A percentile compares a stretch with the other conserved stretches of the same genome.
Conservation (phyloP, 2,113 vertebrate species). For the Ranitomeya variabilis region DNA sequence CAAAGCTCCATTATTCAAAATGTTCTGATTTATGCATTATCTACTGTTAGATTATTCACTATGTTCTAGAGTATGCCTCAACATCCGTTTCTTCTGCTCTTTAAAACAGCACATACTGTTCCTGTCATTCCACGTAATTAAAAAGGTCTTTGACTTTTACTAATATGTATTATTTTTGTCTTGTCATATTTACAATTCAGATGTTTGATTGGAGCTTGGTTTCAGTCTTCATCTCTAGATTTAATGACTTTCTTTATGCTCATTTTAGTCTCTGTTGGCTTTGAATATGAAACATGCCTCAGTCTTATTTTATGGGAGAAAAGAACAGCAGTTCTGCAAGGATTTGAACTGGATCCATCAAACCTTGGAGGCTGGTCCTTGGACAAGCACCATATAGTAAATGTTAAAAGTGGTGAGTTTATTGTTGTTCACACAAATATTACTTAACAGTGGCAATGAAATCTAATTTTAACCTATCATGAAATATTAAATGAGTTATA, state of each 20-base stretch:
- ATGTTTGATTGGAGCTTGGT: constrained; percentile 9
- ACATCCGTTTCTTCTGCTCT: constrained; percentile 6
- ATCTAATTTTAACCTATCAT: background rate
- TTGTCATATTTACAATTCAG: constrained; percentile 26
- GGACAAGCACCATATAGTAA: constrained; percentile 95
- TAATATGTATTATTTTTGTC: constrained; percentile 11
- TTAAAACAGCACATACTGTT: background rate
- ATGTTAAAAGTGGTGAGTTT: constrained; percentile 88
- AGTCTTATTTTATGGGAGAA: constrained; percentile 98
- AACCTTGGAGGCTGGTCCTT: constrained; percentile 95
- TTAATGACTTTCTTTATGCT: constrained; percentile 45
- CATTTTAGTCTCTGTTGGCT: constrained; percentile 92
- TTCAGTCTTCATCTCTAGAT: background rate
- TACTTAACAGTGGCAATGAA: background rate
- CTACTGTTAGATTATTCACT: constrained; percentile 43
- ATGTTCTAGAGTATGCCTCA: background rate
- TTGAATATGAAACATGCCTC: constrained; percentile 95
- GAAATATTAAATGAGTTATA: no score
- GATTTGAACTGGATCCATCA: constrained; percentile 94
- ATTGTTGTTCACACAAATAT: background rate
- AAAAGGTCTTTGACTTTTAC: background rate
- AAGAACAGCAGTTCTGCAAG: constrained; percentile 89
- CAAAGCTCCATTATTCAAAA: constrained; percentile 47
- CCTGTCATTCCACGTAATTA: constrained; percentile 37
- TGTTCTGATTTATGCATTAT: constrained; percentile 54